Percentiles rank a stretch among this genome's conserved stretches.
Evolutionary conservation across 2,113 vertebrate species (phyloP).

Genomic region (Sterna hirundo): DNA sequence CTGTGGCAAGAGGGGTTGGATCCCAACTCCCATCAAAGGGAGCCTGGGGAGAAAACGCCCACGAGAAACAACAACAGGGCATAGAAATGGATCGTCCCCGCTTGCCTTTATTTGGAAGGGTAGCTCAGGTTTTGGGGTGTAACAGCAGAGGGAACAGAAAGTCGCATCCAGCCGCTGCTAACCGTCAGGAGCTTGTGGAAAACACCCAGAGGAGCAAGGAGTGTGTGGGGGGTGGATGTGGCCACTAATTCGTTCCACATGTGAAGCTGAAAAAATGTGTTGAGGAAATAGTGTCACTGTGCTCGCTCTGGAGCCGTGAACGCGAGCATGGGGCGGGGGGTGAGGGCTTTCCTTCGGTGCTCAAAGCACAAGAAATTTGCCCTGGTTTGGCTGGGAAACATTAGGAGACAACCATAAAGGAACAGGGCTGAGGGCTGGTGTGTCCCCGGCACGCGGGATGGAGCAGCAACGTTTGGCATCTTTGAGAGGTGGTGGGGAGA

Average conservation of each 20-base stretch:
- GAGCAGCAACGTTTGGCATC: not conserved
- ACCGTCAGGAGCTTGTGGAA: slow-evolving; percentile 63
- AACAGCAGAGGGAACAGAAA: not conserved
- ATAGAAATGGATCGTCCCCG: not conserved
- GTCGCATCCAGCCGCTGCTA: not conserved
- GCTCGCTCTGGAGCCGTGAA: slow-evolving; percentile 75
- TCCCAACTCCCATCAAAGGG: not conserved
- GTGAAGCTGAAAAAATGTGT: slow-evolving; percentile 79
- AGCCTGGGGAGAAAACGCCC: not conserved
- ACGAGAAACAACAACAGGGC: not conserved
- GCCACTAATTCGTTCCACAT: slow-evolving; percentile 83
- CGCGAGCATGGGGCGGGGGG: slow-evolving; percentile 61
- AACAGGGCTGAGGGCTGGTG: not conserved
- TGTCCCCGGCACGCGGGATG: not conserved
- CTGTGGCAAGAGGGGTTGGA: not conserved
- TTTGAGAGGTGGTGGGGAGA: not conserved
- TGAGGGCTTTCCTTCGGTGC: not conserved
- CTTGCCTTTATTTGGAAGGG: not conserved
- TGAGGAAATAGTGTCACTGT: slow-evolving; percentile 81
- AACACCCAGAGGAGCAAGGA: slow-evolving; percentile 68
- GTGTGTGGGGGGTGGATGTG: slow-evolving; percentile 29
- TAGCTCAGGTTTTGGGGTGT: not conserved
- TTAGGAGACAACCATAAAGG: not conserved
- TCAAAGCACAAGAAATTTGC: not conserved
- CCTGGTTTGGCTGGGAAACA: not conserved